Evolutionary conservation across 2,888 invertebrate species (phyloP).

Genomic region (Mamestra brassicae): DNA sequence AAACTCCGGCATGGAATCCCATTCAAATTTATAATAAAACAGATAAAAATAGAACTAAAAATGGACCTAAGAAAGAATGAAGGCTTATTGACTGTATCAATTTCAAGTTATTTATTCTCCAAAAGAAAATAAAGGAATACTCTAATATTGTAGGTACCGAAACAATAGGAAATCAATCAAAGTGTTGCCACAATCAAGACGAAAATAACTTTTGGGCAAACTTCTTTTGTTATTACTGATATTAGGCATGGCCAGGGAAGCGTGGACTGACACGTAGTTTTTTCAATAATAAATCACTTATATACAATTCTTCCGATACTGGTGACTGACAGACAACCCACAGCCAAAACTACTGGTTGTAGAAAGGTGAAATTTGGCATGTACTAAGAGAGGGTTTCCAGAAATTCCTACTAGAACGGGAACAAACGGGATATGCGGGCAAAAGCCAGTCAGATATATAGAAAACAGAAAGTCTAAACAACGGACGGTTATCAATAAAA

Average conservation of each 20-base stretch:
- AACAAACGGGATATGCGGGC: too few species aligned
- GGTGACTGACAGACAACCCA: too few species aligned
- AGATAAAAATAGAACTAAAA: not conserved
- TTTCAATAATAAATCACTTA: too few species aligned
- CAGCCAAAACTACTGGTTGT: too few species aligned
- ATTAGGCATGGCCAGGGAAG: not conserved
- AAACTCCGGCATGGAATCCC: not conserved
- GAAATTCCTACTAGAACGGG: too few species aligned
- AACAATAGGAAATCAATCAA: constrained; percentile 45
- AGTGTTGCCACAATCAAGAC: not conserved
- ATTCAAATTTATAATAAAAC: not conserved
- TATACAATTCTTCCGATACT: too few species aligned
- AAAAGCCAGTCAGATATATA: too few species aligned
- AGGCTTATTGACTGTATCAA: not conserved
- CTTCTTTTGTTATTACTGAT: not conserved
- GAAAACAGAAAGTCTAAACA: too few species aligned
- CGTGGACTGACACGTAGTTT: not conserved
- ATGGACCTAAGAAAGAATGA: not conserved
- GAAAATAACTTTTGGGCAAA: constrained; percentile 20
- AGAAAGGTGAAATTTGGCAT: too few species aligned
- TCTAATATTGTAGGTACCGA: not conserved
- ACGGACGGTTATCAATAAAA: too few species aligned
- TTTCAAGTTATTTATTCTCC: not conserved
- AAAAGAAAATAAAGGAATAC: constrained; percentile 26
- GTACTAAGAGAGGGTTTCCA: too few species aligned